Percentiles rank a stretch among this genome's conserved stretches.
These are phyloP conservation scores for Vultur gryphus DNA, from an alignment of 2,797 vertebrate genomes.

Conservation along the genomic window DNA sequence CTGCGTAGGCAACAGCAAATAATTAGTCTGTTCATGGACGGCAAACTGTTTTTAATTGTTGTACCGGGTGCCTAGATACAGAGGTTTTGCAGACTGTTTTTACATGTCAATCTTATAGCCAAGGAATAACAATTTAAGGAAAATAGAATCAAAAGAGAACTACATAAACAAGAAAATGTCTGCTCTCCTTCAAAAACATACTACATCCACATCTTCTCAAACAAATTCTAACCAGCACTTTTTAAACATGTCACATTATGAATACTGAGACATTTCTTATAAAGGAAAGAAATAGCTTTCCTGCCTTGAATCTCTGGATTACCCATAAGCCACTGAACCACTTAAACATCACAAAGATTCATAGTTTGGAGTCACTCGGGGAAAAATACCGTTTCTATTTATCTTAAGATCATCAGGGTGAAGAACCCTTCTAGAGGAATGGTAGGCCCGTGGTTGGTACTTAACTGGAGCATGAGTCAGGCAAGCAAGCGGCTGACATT, in stretches of 20 bases:
- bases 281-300: not conserved
- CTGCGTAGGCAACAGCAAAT: not conserved
- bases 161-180: not conserved
- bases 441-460: not conserved
- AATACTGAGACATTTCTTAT: not conserved
- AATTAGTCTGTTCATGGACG: not conserved
- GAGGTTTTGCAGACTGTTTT: not conserved
- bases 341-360: not conserved
- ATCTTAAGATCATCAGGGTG: not conserved
- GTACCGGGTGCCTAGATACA: not conserved
- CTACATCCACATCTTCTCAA: not conserved
- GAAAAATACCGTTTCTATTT: not conserved
- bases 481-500: not conserved
- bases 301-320: not conserved
- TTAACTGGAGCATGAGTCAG: not conserved
- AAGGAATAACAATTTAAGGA: not conserved
- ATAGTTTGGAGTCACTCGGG: accelerated
- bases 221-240: not conserved
- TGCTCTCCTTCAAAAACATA: not conserved
- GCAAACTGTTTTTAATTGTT: conserved; percentile 7
- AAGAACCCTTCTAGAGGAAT: not conserved
- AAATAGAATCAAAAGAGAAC: not conserved
- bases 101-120: not conserved
- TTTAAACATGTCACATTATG: not conserved
- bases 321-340: not conserved